Base-by-base conservation (phyloP, 1,140 invertebrate species). In the Drosophila kikkawai region DNA sequence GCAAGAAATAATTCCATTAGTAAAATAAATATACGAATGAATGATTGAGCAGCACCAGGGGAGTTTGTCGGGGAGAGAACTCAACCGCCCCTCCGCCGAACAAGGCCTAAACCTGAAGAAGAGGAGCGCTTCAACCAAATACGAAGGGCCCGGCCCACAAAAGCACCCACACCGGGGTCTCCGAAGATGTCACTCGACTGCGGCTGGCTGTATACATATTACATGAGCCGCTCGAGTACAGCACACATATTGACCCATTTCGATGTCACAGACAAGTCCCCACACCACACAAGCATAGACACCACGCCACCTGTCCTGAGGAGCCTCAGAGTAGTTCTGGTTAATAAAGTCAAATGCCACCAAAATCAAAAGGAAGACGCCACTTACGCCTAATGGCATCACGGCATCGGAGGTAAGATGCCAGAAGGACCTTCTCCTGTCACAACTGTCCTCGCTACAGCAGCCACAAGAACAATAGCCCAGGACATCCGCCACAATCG, bases 341-440 rank as follows among this genome's bases (percentile, higher is more conserved):
- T 91, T 91, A 90, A 90, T 90, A 90, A 88, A 84, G 85, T 84
- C 85, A 88, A 90, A 90, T 82, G 86, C 86, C 85, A 91, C 75
- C 82, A 77, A 90, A 90, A 91, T 91, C 81, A 90, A 90, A 90
- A 82, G 85, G 86, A 90, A 87, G 85, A 82, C 74, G 82, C 86
- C 86, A 91, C 85, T 90, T 90, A 91, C 71, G 70, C 65, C 85
- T 85, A 90, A 90, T 90, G 86, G 81, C 85, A 82, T 84, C 85
- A 79, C 53, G 64, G 53, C 59, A 50, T 34, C 41, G 22, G 44
- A 32, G 39, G 37, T 47, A 17, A 37, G 26, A 50, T 53, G 67
- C 80, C 70, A 55, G 37, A 42, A 66, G 75, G 75, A 48, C 44
- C 51, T 19, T 13, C 26, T 42, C 37, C 32, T 50, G 34, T 73